Evolutionary conservation across 2,888 invertebrate genomes (phyloP).

Genomic region (Atrina japonica): DNA sequence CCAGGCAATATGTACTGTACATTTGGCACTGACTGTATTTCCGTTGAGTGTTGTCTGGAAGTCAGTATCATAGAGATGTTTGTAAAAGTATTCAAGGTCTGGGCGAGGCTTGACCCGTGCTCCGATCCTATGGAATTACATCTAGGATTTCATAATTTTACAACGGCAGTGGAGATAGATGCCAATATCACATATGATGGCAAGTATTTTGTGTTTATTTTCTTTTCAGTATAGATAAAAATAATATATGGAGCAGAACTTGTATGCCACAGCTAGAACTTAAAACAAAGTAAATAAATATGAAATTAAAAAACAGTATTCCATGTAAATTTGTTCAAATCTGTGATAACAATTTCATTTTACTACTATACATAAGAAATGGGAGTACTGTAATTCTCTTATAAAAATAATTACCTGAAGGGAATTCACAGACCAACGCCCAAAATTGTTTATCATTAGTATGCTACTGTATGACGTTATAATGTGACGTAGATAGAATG

Average conservation of each 20-base stretch:
- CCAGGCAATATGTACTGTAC: slow-evolving; percentile 62
- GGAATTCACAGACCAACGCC: too few species aligned
- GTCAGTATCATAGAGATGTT: slow-evolving; percentile 62
- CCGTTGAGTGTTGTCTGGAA: slow-evolving; percentile 68
- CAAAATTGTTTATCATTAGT: too few species aligned
- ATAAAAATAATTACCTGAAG: too few species aligned
- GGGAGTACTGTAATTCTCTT: too few species aligned
- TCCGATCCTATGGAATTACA: slow-evolving; percentile 11
- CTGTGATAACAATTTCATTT: too few species aligned
- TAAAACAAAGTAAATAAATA: too few species aligned
- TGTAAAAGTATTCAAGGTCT: slow-evolving; percentile 61
- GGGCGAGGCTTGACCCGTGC: slow-evolving; percentile 62
- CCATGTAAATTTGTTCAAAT: too few species aligned
- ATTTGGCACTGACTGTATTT: slow-evolving; percentile 64
- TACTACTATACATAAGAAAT: too few species aligned
- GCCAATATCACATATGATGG: slow-evolving; percentile 25
- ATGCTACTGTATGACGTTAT: too few species aligned
- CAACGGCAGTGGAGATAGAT: slow-evolving; percentile 11
- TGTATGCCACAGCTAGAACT: too few species aligned
- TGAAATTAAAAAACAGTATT: too few species aligned
- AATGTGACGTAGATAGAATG: too few species aligned
- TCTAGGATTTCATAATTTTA: slow-evolving; percentile 6
- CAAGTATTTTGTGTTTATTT: background rate
- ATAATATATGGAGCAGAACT: background rate
- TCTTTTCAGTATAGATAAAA: background rate